These are phyloP conservation scores for Colistium nudipinnis DNA, from an alignment of 2,113 vertebrate species.

Conservation along the genomic window DNA sequence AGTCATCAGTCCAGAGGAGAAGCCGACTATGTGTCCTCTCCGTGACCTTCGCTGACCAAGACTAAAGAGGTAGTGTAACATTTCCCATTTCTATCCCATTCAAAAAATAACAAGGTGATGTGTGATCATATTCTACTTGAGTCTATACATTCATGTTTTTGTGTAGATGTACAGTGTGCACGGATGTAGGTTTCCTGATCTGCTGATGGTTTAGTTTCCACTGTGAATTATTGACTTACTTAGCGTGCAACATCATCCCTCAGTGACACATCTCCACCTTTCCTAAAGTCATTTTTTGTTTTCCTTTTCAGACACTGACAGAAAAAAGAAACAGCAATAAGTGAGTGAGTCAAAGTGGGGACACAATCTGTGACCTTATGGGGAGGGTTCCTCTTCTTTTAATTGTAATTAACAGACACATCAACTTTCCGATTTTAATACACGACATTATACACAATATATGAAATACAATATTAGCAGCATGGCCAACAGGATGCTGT, in stretches of 20 bases:
- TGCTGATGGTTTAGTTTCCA: background rate
- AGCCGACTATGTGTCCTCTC: conserved; percentile 32
- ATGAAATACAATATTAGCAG: background rate
- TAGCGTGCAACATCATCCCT: too few relatives aligned
- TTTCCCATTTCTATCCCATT: background rate
- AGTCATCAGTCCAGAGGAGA: conserved; percentile 23
- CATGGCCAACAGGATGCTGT: background rate
- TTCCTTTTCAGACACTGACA: background rate
- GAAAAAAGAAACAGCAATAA: background rate
- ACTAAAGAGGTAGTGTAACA: conserved; percentile 44
- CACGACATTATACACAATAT: too few relatives aligned
- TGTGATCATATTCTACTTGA: background rate
- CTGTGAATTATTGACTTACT: too few relatives aligned
- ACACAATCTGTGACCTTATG: background rate
- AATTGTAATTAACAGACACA: too few relatives aligned
- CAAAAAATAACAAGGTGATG: too few relatives aligned
- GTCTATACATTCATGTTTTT: background rate
- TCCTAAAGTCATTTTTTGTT: background rate
- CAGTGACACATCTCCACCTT: background rate
- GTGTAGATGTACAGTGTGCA: background rate
- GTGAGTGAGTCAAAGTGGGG: conserved; percentile 8
- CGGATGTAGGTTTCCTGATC: background rate
- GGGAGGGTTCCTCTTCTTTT: background rate
- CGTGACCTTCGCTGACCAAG: background rate
- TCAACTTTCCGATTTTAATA: too few relatives aligned